Evolutionary conservation across 2,797 vertebrate species (phyloP), one percentile per base, ranked within the genome.

Genomic region (Crenichthys baileyi): DNA sequence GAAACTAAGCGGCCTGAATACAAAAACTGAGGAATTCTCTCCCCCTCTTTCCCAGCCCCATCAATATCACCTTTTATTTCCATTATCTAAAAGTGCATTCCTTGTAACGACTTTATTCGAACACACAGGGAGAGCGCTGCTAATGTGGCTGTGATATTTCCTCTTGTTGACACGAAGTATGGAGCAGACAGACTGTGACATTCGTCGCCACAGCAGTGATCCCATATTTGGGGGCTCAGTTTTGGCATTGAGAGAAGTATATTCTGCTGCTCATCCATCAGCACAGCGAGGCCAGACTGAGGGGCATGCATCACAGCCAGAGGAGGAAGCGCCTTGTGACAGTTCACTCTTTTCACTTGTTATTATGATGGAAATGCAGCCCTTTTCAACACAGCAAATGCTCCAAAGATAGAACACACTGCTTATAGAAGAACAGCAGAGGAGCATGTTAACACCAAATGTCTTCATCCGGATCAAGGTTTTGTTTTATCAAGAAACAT

Each of bases 281-380:
- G 87, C 82, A n/a, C 70, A 60, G 83, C 53, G 39, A 87, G 85
- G 88, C 89, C 53, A 41, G 78, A 85, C 85, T 65, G 72, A 87
- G 83, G 87, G 82, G 80, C 83, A 86, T 85, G 86, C 90, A 84
- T 93, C 90, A 87, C 79, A 79, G 81, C 84, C 72, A 72, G 73
- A 77, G 63, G 83, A 91, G 83, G 86, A 87, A 85, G 84, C 77
- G 36, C 86, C 46, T 80, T 77, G 73, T 89, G 90, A 92, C 90
- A 88, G 84, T 86, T 91, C 81, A 81, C 84, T 92, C 83, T 86
- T 89, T 89, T 83, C 83, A 76, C 20, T 76, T 81, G 76, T 79
- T 90, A 88, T 92, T 90, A 87, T 91, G 85, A 92, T 91, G 84
- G 89, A 91, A 91, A 92, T 88, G 53, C 78, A 81, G 86, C 85